A percentile compares a stretch with the other conserved stretches of the same genome.
These are phyloP conservation scores for Lasioglossum albipes DNA, from an alignment of 1,140 invertebrate genomes.

Conservation along the genomic window DNA sequence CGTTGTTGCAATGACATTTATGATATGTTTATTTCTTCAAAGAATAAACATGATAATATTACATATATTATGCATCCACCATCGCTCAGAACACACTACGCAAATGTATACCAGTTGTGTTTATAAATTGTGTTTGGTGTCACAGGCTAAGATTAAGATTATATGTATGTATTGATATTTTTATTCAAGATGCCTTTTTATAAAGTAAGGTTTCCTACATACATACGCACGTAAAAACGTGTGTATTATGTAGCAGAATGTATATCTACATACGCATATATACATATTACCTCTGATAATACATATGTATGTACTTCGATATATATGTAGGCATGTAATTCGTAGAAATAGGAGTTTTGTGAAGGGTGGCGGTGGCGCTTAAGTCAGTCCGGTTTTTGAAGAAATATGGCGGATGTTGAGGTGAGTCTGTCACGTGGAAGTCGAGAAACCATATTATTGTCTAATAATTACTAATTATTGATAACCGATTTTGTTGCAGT, in stretches of 20 bases:
- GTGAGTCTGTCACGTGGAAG: conserved; percentile 77
- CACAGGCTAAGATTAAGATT: neutral
- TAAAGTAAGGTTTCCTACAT: neutral
- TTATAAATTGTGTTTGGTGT: too few relatives aligned
- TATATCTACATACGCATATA: neutral
- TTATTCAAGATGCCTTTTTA: neutral
- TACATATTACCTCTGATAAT: too few relatives aligned
- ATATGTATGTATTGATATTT: neutral
- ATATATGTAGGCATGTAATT: neutral
- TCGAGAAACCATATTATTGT: conserved; percentile 37
- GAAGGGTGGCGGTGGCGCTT: conserved; percentile 51
- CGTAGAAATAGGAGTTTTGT: conserved; percentile 8
- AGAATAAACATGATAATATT: too few relatives aligned
- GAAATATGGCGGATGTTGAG: conserved; percentile 78
- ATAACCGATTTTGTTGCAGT: conserved; percentile 79
- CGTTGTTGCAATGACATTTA: neutral
- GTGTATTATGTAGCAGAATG: neutral
- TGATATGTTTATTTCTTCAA: too few relatives aligned
- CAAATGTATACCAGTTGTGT: too few relatives aligned
- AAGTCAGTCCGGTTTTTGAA: conserved; percentile 63
- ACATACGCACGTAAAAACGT: too few relatives aligned
- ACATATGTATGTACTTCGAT: neutral
- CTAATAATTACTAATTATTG: conserved; percentile 37
- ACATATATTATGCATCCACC: too few relatives aligned
- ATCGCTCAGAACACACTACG: too few relatives aligned